Evolutionary conservation across 1,140 invertebrate genomes (phyloP).

Genomic region (Drosophila kepulauana): DNA sequence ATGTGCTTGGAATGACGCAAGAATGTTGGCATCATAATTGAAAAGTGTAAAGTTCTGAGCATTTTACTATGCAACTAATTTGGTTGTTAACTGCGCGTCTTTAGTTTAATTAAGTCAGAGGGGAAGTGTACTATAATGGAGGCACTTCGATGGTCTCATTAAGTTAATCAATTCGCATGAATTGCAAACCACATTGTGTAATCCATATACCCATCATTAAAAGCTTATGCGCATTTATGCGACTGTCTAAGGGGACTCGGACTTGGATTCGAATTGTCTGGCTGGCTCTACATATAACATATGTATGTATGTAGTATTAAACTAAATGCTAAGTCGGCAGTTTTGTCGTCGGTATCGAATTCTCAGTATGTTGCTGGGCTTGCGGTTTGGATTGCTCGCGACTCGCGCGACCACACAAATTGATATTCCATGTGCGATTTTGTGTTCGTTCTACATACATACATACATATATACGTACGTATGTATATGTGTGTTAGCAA

Average conservation of each 20-base stretch:
- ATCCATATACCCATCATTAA: slow-evolving; percentile 11
- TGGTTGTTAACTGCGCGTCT: slow-evolving; percentile 3
- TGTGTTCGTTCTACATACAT: background rate
- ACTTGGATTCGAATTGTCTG: slow-evolving; percentile 15
- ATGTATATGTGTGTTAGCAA: background rate
- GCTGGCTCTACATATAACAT: no score
- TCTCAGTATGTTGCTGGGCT: slow-evolving; percentile 42
- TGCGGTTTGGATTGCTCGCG: slow-evolving; percentile 50
- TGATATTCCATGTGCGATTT: slow-evolving; percentile 53
- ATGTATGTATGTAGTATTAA: background rate
- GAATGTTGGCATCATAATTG: background rate
- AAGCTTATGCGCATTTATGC: slow-evolving; percentile 23
- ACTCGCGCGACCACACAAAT: slow-evolving; percentile 56
- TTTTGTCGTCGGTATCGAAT: slow-evolving; percentile 36
- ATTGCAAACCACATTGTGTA: slow-evolving; percentile 16
- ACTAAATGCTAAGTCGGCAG: slow-evolving; percentile 38
- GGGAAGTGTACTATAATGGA: background rate
- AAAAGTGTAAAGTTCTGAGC: background rate
- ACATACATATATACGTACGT: background rate
- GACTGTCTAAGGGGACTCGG: slow-evolving; percentile 1
- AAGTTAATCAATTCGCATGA: slow-evolving; percentile 15
- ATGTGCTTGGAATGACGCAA: background rate
- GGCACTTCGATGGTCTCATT: background rate
- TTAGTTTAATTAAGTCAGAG: background rate
- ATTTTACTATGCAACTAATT: slow-evolving; percentile 3